phyloP scores from a whole-genome alignment of 2,888 invertebrate species.

The Netelia melanura region DNA sequence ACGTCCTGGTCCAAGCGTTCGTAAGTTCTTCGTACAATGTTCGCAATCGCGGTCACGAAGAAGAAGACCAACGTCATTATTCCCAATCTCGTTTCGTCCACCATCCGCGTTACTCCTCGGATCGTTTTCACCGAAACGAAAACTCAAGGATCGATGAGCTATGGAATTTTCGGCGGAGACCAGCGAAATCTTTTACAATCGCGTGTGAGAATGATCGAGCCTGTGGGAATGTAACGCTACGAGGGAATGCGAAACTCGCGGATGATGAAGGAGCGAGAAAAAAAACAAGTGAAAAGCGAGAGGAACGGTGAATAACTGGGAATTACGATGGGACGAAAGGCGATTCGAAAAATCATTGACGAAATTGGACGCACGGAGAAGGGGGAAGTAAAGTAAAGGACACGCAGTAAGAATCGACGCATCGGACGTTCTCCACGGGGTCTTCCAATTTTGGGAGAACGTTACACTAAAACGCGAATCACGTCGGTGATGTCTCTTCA shows the following conservation, averaged over 20 bases:
- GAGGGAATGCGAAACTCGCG: slow-evolving; percentile 47
- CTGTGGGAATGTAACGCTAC: slow-evolving; percentile 60
- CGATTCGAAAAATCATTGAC: slow-evolving; percentile 44
- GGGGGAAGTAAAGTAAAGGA: background rate
- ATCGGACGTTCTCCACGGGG: too few relatives aligned
- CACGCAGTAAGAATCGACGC: too few relatives aligned
- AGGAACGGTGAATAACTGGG: background rate
- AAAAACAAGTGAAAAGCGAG: slow-evolving; percentile 2
- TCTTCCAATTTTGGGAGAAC: too few relatives aligned
- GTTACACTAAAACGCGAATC: background rate
- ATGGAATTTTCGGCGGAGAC: background rate
- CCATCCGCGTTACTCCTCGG: background rate
- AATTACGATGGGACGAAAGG: slow-evolving; percentile 29
- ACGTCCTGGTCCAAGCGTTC: slow-evolving; percentile 72
- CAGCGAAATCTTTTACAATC: slow-evolving; percentile 17
- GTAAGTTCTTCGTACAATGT: slow-evolving; percentile 77
- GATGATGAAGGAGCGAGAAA: slow-evolving; percentile 20
- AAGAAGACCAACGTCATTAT: background rate
- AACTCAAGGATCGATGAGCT: too few relatives aligned
- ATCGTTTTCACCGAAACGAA: background rate
- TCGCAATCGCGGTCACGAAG: slow-evolving; percentile 71
- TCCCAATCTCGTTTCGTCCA: slow-evolving; percentile 4
- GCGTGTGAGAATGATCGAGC: slow-evolving; percentile 45
- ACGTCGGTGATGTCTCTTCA: slow-evolving; percentile 2
- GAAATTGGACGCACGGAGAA: background rate